Conservation (phyloP, 2,797 vertebrate genomes). For the Coreius guichenoti region DNA sequence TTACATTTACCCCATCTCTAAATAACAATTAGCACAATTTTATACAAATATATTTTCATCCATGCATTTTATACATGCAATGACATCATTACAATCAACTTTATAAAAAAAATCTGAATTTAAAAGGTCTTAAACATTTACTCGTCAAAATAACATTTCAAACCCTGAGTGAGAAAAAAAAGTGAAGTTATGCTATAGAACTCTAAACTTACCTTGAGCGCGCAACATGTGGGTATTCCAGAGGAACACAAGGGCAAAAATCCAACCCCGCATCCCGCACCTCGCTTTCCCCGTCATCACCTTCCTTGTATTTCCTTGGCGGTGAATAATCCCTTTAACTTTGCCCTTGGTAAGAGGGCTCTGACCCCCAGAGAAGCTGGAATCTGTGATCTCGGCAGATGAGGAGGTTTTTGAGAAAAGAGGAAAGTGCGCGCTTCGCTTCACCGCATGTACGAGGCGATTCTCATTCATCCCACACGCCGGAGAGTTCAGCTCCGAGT, state of each 20-base stretch:
- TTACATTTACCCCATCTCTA: not conserved
- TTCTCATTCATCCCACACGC: slow-evolving; percentile 33
- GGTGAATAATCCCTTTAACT: slow-evolving; percentile 38
- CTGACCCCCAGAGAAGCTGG: not conserved
- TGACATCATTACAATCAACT: not conserved
- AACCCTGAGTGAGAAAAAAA: not conserved
- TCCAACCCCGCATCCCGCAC: slow-evolving; percentile 40
- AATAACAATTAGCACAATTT: not conserved
- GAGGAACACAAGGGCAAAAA: slow-evolving; percentile 48
- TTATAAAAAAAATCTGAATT: not conserved
- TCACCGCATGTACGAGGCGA: slow-evolving; percentile 20
- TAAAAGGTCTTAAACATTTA: not conserved
- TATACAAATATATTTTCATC: not conserved
- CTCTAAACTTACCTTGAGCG: slow-evolving; percentile 48
- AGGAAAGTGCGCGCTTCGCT: slow-evolving; percentile 37
- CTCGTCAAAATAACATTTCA: not conserved
- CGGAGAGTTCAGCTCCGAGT: slow-evolving; percentile 37
- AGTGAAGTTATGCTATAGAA: slow-evolving; percentile 13
- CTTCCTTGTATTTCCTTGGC: slow-evolving; percentile 22
- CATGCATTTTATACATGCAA: not conserved
- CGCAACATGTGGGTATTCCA: slow-evolving; percentile 57
- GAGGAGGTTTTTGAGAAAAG: slow-evolving; percentile 6
- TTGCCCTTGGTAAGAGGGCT: slow-evolving; percentile 5
- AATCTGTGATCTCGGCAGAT: slow-evolving; percentile 23
- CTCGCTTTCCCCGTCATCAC: slow-evolving; percentile 2